Base-by-base conservation (phyloP, 2,888 invertebrate genomes). In the Tetramorium bicarinatum region DNA sequence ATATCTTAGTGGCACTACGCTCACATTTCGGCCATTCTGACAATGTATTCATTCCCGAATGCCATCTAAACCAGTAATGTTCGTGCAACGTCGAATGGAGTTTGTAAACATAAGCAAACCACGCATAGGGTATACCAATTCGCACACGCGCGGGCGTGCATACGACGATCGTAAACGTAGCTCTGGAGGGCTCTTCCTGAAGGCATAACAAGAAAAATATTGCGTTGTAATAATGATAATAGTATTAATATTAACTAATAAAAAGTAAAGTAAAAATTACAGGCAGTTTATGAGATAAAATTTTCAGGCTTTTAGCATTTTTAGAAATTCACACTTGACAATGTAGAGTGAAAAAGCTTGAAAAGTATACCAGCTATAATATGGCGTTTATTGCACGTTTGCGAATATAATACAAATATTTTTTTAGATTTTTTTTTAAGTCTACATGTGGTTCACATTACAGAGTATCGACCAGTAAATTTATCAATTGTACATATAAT, bases 61-160 rank as follows among this genome's bases (percentile, higher is more conserved):
- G 13, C n/a, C n/a, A 18, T 25, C 44, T 74, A 59, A 44, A 74
- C n/a, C 29, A 29, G 44, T 59, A 74, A 74, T 59, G 44, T 59
- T 74, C 74, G 29, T 74, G 13, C n/a, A 44, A 15, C 15, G 44
- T 41, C 25, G 29, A 74, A 44, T 8, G 44, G 29, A 15, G 13
- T 59, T 74, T 41, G 59, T 74, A 74, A 74, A 74, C 59, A 59
- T 74, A 74, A 74, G 59, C 59, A 41, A 44, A 74, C 25, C 9
- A 25, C 41, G 41, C 18, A 3, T 56, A n/a, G n/a, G n/a, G n/a
- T n/a, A 59, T 59, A 74, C 15, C 25, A 44, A 41, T 44, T 44
- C 44, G 29, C 11, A 1, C 8, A 11, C 9, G 44, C 25, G 25
- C 18, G 25, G 18, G 25, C 18, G 25, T 3, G 52, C 13, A 56